phyloP scores from a whole-genome alignment of 1,140 invertebrate genomes.

The Drosophila navojoa region DNA sequence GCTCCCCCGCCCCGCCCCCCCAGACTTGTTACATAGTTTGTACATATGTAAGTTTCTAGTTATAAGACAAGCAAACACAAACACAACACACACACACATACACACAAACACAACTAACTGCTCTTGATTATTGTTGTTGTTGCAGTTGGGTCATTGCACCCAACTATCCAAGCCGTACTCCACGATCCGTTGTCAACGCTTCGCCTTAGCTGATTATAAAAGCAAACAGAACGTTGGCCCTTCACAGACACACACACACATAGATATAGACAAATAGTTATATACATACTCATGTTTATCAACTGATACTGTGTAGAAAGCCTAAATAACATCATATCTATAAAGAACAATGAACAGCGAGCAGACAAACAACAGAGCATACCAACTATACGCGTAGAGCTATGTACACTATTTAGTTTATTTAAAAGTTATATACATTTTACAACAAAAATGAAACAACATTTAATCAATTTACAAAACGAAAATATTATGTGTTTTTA shows the following conservation, averaged over 20 bases:
- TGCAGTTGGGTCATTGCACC: constrained; percentile 48
- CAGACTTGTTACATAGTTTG: constrained; percentile 77
- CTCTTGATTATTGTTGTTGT: constrained; percentile 28
- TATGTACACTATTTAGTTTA: constrained; percentile 39
- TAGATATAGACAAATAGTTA: constrained; percentile 31
- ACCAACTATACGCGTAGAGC: constrained; percentile 13
- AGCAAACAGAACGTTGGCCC: constrained; percentile 42
- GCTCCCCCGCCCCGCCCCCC: constrained; percentile 16
- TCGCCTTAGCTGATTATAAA: constrained; percentile 34
- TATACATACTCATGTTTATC: constrained; percentile 58
- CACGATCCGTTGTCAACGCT: constrained; percentile 17
- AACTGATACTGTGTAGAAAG: constrained; percentile 43
- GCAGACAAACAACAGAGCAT: constrained; percentile 15
- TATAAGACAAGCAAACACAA: constrained; percentile 40
- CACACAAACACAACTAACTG: constrained; percentile 17
- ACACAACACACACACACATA: constrained; percentile 13
- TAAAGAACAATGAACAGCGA: constrained; percentile 22
- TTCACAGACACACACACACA: constrained; percentile 34
- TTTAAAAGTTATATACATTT: constrained; percentile 63
- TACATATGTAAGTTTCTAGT: constrained; percentile 55
- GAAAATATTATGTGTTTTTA: constrained; percentile 5
- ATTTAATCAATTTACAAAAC: constrained; percentile 54
- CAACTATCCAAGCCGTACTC: constrained; percentile 22
- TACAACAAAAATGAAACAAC: constrained; percentile 55
- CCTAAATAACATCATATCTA: constrained; percentile 52